A percentile compares a stretch with the other conserved stretches of the same genome.
These are phyloP conservation scores for Apeltes quadracus DNA, from an alignment of 2,113 vertebrate species.

Conservation along the genomic window DNA sequence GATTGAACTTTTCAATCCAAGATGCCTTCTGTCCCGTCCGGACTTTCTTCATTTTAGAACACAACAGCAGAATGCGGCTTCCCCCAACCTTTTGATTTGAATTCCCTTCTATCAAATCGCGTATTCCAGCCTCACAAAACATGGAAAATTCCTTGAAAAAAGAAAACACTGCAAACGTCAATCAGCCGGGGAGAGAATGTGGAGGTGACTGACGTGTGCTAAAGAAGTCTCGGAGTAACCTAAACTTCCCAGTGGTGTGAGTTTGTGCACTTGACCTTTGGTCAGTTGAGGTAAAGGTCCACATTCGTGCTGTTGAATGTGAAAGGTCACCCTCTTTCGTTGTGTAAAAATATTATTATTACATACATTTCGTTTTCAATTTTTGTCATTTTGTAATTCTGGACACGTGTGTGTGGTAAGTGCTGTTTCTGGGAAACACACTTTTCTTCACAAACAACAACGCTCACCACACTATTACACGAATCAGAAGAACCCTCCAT, in stretches of 20 bases:
- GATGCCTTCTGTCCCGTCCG: too few relatives aligned
- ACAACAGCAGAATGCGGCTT: neutral
- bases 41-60: neutral
- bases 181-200: neutral
- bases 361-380: neutral
- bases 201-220: conserved; percentile 11
- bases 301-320: neutral
- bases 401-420: neutral
- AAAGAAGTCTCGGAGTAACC: neutral
- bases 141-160: conserved; percentile 20
- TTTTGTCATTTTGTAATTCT: neutral
- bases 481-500: conserved; percentile 8
- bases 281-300: neutral
- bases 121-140: neutral
- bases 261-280: accelerated
- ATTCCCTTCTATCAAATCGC: conserved; percentile 14
- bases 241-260: neutral
- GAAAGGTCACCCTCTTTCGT: neutral
- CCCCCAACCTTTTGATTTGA: conserved; percentile 9
- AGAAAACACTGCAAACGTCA: neutral
- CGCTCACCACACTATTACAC: too few relatives aligned
- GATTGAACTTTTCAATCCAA: too few relatives aligned
- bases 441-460: neutral
- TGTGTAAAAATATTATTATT: neutral
- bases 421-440: neutral